Evolutionary conservation across 2,797 vertebrate genomes (phyloP), one percentile per base, ranked within the genome.

Genomic region (Muscicapa striata): DNA sequence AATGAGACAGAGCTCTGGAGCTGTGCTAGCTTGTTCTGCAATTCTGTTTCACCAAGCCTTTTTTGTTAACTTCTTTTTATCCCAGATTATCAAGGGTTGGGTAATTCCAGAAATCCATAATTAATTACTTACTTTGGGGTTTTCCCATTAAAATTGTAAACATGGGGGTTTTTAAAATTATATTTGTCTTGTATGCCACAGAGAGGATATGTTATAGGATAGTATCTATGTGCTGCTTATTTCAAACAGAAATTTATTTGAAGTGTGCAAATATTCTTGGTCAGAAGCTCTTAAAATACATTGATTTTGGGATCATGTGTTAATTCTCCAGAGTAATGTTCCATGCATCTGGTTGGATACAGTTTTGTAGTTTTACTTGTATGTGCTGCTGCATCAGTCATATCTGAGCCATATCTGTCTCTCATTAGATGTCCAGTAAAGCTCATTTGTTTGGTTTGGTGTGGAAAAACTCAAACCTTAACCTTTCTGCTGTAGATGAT

Each of bases 221-320:
- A 32, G 16, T 77, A 32, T 54, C 48, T 69, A 13, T 51, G 15
- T 29, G n/a, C 32, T 91, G 40, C 36, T 70, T 73, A 66, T 87
- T 93, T 93, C 34, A 64, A 93, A 43, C 43, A 69, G 15, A 51
- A 83, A 6, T 61, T 63, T 88, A 32, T 79, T 83, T 83, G 23
- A 79, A 77, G 34, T 55, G 17, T 58, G 45, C 32, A 80, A 63
- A 62, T 81, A 82, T 26, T 83, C 40, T 74, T 79, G 24, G 80
- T 48, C 2, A 0, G 76, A 74, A 40, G 10, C 61, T 92, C 36
- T 77, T 78, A 67, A 94, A 86, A 57, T 83, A 40, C 15, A 15
- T 34, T 51, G 32, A 55, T 87, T 77, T 84, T 9, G 75, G 15
- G 38, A 69, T 82, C 63, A n/a, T 61, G 27, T 63, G 58, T 2